Percentiles rank a stretch among this genome's conserved stretches.
These are phyloP conservation scores for Onychostruthus taczanowskii DNA, from an alignment of 2,113 vertebrate species.

Conservation along the genomic window DNA sequence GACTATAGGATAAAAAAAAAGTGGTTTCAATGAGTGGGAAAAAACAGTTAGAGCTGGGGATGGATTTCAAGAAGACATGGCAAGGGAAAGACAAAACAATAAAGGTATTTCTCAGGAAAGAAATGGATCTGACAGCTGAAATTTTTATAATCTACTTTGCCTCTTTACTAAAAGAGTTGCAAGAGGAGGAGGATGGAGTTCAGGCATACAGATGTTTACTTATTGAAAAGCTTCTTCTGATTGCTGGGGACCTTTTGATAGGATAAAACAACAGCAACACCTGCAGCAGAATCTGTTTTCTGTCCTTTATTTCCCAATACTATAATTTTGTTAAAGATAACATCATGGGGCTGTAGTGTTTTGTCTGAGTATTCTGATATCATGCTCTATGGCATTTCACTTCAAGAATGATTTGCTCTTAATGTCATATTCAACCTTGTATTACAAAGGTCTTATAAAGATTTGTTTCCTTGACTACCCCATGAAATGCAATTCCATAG, in stretches of 20 bases:
- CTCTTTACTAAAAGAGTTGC: neutral
- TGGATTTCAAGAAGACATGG: neutral
- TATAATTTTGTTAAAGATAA: neutral
- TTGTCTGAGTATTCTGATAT: neutral
- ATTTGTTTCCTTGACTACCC: slow-evolving; percentile 39
- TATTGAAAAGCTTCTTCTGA: neutral
- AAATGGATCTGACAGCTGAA: neutral
- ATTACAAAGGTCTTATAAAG: slow-evolving; percentile 1
- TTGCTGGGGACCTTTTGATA: neutral
- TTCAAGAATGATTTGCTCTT: slow-evolving; percentile 2
- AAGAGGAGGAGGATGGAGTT: neutral
- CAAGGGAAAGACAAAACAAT: neutral
- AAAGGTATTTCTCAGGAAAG: neutral
- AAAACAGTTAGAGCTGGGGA: neutral
- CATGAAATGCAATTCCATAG: neutral
- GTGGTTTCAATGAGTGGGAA: neutral
- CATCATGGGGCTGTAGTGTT: neutral
- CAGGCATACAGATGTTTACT: neutral
- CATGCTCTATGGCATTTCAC: neutral
- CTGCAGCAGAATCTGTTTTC: neutral
- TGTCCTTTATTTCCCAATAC: neutral
- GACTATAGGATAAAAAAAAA: neutral
- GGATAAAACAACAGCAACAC: neutral
- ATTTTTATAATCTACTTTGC: neutral
- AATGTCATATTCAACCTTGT: neutral